Percentiles rank a stretch among this genome's conserved stretches.
These are phyloP conservation scores for Onychomys torridus DNA, from an alignment of 2,797 vertebrate species.

Conservation along the genomic window DNA sequence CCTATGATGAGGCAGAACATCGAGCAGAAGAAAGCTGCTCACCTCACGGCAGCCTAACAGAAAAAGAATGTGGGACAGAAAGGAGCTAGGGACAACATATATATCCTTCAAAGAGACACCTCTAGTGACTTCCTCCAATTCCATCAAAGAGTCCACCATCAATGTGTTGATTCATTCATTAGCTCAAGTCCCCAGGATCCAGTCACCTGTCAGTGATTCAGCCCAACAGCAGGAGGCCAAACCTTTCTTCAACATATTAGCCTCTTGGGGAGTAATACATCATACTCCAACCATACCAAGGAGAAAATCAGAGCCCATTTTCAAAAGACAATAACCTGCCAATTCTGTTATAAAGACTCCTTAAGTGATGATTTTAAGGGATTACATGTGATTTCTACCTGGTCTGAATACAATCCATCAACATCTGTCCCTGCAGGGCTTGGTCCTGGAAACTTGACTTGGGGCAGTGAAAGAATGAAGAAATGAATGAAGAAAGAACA, in stretches of 20 bases:
- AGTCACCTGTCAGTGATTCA: not conserved
- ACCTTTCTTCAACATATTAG: not conserved
- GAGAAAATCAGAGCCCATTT: slow-evolving; percentile 42
- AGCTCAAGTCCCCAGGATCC: not conserved
- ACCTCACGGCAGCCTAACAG: not conserved
- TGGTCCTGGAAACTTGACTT: not conserved
- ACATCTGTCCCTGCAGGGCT: not conserved
- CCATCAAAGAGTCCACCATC: not conserved
- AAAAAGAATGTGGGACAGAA: not conserved
- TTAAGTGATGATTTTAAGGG: slow-evolving; percentile 15
- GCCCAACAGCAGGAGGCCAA: not conserved
- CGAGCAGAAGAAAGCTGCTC: not conserved
- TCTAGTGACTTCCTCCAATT: not conserved
- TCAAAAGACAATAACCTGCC: slow-evolving; percentile 3
- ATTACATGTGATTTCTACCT: slow-evolving; percentile 31
- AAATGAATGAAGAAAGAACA: not conserved
- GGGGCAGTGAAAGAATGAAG: not conserved
- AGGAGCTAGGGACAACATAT: too few relatives aligned
- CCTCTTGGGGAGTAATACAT: not conserved
- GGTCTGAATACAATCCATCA: not conserved
- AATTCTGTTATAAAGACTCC: slow-evolving; percentile 22
- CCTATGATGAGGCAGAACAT: not conserved
- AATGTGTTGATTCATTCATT: not conserved
- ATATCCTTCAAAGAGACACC: too few relatives aligned
- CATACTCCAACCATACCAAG: not conserved